Percentiles rank a stretch among this genome's conserved stretches.
These are phyloP conservation scores for Calliphora vicina DNA, from an alignment of 1,140 invertebrate genomes.

Conservation along the genomic window DNA sequence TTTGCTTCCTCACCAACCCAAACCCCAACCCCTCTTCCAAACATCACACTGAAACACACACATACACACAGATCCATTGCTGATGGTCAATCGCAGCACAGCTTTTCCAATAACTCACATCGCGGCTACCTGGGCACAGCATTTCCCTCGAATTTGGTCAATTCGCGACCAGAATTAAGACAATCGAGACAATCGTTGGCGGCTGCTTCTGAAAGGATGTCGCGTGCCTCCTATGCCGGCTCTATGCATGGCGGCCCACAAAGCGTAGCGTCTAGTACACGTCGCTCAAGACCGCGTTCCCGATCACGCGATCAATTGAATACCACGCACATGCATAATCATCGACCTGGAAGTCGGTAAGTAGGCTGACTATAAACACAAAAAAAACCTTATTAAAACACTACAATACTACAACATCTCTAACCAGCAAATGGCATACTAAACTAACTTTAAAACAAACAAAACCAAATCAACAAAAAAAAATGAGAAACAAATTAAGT, in stretches of 20 bases:
- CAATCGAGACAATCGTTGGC: conserved; percentile 84
- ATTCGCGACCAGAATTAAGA: conserved; percentile 80
- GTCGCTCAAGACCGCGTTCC: conserved; percentile 72
- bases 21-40: neutral
- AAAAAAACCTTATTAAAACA: neutral
- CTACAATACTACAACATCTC: neutral
- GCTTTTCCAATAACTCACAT: conserved; percentile 81
- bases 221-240: conserved; percentile 72
- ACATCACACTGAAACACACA: neutral
- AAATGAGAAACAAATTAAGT: neutral
- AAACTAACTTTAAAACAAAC: neutral
- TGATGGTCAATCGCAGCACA: conserved; percentile 86
- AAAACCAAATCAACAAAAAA: neutral
- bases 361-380: conserved; percentile 42
- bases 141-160: conserved; percentile 78
- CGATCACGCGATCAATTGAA: conserved; percentile 68
- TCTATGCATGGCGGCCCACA: conserved; percentile 65
- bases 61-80: conserved; percentile 69
- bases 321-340: conserved; percentile 63
- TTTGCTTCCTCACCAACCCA: neutral
- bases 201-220: conserved; percentile 80
- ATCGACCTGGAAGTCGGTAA: conserved; percentile 68
- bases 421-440: conserved; percentile 12
- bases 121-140: conserved; percentile 74
- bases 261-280: conserved; percentile 70